Conservation (phyloP, 2,113 vertebrate species). For the Lepus timidus region DNA sequence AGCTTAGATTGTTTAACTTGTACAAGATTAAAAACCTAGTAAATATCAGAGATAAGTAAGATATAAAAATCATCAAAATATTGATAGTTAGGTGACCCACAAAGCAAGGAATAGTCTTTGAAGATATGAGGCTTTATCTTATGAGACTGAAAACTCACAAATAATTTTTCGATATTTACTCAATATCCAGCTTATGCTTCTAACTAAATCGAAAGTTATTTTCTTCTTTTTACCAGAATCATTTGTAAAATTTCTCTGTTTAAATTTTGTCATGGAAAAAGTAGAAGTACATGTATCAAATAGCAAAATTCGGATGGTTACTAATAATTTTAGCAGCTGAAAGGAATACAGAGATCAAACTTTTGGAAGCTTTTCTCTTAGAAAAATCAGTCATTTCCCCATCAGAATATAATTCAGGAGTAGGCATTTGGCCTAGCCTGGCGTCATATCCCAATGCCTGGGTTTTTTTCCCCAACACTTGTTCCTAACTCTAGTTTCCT, state of each 20-base stretch:
- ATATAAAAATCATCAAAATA: neutral
- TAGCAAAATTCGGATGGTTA: neutral
- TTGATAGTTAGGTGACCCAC: neutral
- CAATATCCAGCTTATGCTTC: neutral
- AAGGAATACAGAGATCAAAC: neutral
- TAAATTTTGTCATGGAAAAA: neutral
- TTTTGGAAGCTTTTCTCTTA: neutral
- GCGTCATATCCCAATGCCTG: too few relatives aligned
- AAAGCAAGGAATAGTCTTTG: neutral
- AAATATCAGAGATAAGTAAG: neutral
- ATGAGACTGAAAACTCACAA: neutral
- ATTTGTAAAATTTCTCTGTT: neutral
- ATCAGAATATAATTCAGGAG: neutral
- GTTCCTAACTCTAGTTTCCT: too few relatives aligned
- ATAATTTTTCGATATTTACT: neutral
- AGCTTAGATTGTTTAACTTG: neutral
- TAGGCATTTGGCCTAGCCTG: too few relatives aligned
- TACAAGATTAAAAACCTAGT: neutral
- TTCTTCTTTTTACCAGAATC: neutral
- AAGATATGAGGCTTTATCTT: neutral
- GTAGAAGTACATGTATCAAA: neutral
- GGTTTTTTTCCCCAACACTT: too few relatives aligned
- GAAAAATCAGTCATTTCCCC: neutral
- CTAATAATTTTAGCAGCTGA: neutral
- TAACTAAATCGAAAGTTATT: neutral